Base-by-base conservation (phyloP, 2,888 invertebrate genomes). In the Rutpela maculata region DNA sequence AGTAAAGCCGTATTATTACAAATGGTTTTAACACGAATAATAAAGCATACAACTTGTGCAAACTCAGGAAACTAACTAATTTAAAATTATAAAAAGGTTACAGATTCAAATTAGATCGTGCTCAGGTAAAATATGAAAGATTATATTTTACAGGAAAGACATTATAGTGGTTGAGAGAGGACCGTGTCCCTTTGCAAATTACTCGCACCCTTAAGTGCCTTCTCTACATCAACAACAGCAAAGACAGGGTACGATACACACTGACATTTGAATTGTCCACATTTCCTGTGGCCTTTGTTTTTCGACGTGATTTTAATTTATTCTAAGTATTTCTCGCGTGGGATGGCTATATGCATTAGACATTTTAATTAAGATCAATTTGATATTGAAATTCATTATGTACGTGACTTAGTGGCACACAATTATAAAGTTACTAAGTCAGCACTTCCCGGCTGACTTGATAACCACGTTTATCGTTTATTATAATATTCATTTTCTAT, bases 251-350 rank as follows among this genome's bases (percentile, higher is more conserved):
- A 83, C 85, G 85, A 84, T 85, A 84, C 82, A 85, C 84, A 83
- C 84, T 85, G 86, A 86, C 87, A 86, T 84, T 85, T 84, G 84
- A 83, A 85, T 86, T 87, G 86, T 87, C 84, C 84, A 83, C 81
- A 81, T 81, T 84, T 86, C 84, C 84, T 82, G 81, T 82, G 75
- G 77, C 81, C 87, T 84, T 88, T 87, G 87, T 87, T 84, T 87
- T 84, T 84, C 82, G 83, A 82, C 83, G 82, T 82, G 84, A 85
- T 84, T 68, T 85, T 87, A 87, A 88, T 87, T 87, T 87, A 84
- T 84, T 83, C 83, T 81, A 82, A 86, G 85, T 83, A 56, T 38
- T 60, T 43, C 38, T 38, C 35, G 35, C 19, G 18, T 12, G 68
- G 55, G 17, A 18, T 4, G n/a, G 60, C 17, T 57, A 26, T 57